Conservation (phyloP, 2,797 vertebrate species). For the Strix occidentalis region DNA sequence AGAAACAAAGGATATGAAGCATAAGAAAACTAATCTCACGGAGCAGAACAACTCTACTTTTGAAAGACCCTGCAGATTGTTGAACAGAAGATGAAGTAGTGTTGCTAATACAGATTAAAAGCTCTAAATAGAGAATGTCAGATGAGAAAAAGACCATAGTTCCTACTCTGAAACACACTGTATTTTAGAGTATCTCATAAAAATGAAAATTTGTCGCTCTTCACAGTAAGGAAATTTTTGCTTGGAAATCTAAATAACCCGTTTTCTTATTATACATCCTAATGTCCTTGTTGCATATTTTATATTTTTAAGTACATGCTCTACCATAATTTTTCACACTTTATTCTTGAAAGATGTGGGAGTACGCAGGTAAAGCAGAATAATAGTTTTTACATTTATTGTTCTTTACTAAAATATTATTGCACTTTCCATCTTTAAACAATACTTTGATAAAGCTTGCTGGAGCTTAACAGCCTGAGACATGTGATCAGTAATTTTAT, state of each 20-base stretch:
- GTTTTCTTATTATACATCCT: not conserved
- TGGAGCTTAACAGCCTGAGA: not conserved
- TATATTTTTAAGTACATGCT: not conserved
- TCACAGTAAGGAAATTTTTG: not conserved
- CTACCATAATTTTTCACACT: not conserved
- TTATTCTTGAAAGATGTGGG: not conserved
- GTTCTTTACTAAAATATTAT: not conserved
- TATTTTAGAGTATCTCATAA: not conserved
- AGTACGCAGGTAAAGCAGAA: not conserved
- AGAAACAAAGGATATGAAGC: not conserved
- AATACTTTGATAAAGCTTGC: not conserved
- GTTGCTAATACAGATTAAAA: not conserved
- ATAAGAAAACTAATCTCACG: not conserved
- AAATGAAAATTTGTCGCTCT: not conserved
- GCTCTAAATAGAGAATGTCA: not conserved
- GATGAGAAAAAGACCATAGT: not conserved
- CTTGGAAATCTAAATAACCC: not conserved
- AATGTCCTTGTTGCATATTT: not conserved
- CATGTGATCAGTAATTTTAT: not conserved
- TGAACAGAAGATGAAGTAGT: not conserved
- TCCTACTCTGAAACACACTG: not conserved
- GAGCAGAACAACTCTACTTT: not conserved
- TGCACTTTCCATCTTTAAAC: not conserved
- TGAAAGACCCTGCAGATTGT: not conserved
- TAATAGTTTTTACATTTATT: not conserved